Conservation (phyloP, 2,797 vertebrate genomes). For the Clarias platycephalus region DNA sequence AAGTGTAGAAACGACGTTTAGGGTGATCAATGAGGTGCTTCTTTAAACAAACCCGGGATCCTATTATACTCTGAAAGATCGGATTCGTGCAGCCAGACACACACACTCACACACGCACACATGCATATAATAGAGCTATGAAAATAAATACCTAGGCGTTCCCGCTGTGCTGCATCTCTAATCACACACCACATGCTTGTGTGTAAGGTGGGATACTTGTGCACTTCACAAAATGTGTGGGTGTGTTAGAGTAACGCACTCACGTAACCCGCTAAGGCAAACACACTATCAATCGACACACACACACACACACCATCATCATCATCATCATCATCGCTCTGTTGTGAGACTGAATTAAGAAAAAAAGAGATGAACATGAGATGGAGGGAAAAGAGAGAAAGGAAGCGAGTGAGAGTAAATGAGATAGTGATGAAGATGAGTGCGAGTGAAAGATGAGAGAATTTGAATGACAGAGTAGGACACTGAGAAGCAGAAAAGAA, state of each 20-base stretch:
- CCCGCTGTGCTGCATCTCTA: neutral
- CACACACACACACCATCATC: neutral
- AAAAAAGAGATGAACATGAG: neutral
- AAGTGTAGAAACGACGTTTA: constrained; percentile 33
- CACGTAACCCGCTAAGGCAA: no score
- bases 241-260: neutral
- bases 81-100: neutral
- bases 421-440: neutral
- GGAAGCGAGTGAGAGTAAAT: no score
- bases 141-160: constrained; percentile 28
- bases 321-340: neutral
- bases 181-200: neutral
- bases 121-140: neutral
- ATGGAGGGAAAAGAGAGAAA: neutral
- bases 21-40: constrained; percentile 40
- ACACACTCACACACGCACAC: constrained; percentile 7
- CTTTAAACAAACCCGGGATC: constrained; percentile 29
- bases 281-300: neutral
- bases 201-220: neutral
- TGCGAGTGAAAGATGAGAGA: no score
- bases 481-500: neutral
- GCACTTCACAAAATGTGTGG: neutral
- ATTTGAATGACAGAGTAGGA: neutral
- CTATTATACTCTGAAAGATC: constrained; percentile 13
- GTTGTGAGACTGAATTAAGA: neutral